Evolutionary conservation across 2,113 vertebrate species (phyloP).

Genomic region (Muntiacus muntjak): DNA sequence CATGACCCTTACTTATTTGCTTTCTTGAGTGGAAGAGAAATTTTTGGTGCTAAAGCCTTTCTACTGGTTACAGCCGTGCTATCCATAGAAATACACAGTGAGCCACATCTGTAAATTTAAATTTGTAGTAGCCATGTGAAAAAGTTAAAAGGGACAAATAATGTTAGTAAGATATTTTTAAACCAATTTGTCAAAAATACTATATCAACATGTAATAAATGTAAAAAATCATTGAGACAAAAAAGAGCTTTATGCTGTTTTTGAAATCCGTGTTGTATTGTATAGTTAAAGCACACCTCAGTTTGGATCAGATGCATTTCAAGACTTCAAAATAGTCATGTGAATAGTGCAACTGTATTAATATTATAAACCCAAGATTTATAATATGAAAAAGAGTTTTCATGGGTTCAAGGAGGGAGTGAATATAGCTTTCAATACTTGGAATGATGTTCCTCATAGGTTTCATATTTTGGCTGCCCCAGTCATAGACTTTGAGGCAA

Average conservation of each 20-base stretch:
- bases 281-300: background rate
- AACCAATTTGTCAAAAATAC: background rate
- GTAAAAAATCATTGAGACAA: background rate
- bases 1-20: background rate
- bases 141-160: background rate
- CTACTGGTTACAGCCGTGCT: accelerated
- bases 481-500: background rate
- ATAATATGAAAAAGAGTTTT: accelerated
- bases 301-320: background rate
- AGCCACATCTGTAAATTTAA: background rate
- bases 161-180: background rate
- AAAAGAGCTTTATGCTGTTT: background rate
- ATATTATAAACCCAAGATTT: background rate
- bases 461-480: background rate
- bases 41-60: background rate
- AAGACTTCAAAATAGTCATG: background rate
- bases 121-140: background rate
- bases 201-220: background rate
- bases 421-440: background rate
- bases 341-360: background rate
- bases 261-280: background rate
- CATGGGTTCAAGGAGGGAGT: background rate
- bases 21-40: background rate
- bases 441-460: background rate
- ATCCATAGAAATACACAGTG: background rate